A percentile compares a stretch with the other conserved stretches of the same genome.
Evolutionary conservation across 2,113 vertebrate species (phyloP).

Genomic region (Ifrita kowaldi): DNA sequence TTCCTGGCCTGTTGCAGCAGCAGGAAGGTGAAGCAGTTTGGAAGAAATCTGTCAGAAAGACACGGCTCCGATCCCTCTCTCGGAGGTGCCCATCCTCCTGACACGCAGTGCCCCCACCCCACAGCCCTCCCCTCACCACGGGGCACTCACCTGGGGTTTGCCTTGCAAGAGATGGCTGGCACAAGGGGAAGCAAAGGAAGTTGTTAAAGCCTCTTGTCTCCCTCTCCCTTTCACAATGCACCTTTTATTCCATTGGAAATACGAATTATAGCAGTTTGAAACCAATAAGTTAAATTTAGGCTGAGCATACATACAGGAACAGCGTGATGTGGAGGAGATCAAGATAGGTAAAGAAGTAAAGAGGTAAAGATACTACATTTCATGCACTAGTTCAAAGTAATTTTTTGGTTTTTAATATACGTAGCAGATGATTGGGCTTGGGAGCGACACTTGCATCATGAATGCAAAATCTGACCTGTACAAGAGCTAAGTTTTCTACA

Average conservation of each 20-base stretch:
- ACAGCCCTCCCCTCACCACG: fast-evolving
- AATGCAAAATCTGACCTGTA: neutral
- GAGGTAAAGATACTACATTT: neutral
- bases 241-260: slow-evolving; percentile 18
- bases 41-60: neutral
- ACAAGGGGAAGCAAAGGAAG: neutral
- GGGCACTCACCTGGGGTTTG: neutral
- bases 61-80: fast-evolving
- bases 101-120: fast-evolving
- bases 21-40: neutral
- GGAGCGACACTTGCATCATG: neutral
- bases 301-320: neutral
- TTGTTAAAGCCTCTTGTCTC: slow-evolving; percentile 29
- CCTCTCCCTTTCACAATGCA: neutral
- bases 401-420: neutral
- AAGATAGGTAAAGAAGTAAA: neutral
- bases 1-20: fast-evolving
- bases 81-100: fast-evolving
- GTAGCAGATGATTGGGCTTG: neutral
- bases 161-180: neutral
- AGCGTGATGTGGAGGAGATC: neutral
- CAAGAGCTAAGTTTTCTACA: neutral
- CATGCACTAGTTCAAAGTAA: neutral
- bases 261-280: neutral
- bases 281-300: neutral